phyloP scores from a whole-genome alignment of 2,113 vertebrate species.

The Cephalophus harveyi region DNA sequence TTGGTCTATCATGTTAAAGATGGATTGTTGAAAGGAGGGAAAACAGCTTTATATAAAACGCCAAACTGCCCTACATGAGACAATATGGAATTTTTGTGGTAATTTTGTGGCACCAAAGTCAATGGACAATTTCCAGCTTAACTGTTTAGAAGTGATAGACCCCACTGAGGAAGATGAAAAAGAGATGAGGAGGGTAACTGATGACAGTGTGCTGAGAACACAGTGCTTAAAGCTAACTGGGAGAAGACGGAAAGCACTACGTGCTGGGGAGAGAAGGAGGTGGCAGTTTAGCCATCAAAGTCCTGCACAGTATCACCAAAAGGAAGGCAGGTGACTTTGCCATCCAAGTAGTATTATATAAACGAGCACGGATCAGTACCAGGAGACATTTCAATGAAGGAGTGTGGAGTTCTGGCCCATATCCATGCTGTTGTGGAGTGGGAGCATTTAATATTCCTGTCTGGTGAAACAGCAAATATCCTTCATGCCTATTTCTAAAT shows the following conservation, averaged over 20 bases:
- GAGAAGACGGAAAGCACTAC: background rate
- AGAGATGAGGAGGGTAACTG: background rate
- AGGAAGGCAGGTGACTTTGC: background rate
- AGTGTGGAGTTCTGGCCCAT: background rate
- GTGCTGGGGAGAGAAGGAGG: background rate
- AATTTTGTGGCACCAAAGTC: background rate
- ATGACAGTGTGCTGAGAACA: accelerated
- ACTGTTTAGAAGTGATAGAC: background rate
- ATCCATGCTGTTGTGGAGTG: background rate
- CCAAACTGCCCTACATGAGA: background rate
- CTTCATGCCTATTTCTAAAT: constrained; percentile 82
- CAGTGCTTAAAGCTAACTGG: background rate
- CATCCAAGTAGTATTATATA: background rate
- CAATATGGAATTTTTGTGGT: background rate
- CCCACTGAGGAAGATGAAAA: background rate
- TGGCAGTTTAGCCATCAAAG: background rate
- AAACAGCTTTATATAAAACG: background rate
- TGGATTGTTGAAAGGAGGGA: background rate
- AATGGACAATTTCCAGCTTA: background rate
- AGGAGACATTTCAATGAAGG: background rate
- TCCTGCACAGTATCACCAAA: background rate
- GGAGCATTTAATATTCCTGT: constrained; percentile 77
- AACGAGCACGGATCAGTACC: background rate
- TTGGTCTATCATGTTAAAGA: background rate
- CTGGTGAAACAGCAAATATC: constrained; percentile 76